phyloP scores from a whole-genome alignment of 2,113 vertebrate species.

The Mus pahari region DNA sequence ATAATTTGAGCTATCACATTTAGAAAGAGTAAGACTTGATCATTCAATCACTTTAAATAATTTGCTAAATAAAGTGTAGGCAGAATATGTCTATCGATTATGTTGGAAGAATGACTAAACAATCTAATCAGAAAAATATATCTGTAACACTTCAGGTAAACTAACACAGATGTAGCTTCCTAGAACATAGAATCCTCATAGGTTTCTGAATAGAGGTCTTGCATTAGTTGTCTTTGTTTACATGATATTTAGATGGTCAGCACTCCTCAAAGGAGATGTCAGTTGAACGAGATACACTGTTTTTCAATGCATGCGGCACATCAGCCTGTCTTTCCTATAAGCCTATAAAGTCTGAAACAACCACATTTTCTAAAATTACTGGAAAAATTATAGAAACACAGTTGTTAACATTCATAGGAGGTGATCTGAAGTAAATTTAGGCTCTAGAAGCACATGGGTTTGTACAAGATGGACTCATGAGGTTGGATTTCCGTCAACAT shows the following conservation, averaged over 20 bases:
- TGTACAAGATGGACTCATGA: not conserved
- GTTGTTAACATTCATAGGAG: not conserved
- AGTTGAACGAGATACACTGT: not conserved
- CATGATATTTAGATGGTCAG: not conserved
- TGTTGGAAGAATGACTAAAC: not conserved
- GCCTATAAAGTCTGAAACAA: not conserved
- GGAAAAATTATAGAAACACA: not conserved
- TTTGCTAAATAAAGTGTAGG: not conserved
- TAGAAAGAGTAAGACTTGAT: not conserved
- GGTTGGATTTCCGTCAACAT: not conserved
- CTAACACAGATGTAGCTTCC: not conserved
- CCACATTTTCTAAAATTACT: not conserved
- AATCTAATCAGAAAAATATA: not conserved
- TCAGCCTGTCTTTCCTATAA: not conserved
- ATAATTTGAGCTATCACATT: not conserved
- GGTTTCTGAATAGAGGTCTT: not conserved
- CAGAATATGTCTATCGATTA: not conserved
- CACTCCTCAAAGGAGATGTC: not conserved
- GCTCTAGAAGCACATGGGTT: not conserved
- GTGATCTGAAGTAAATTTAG: not conserved
- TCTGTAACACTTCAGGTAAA: not conserved
- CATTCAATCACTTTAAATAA: not conserved
- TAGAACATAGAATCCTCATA: not conserved
- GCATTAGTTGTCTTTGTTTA: not conserved
- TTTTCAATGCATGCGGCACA: conserved; percentile 13